phyloP scores from a whole-genome alignment of 2,888 invertebrate species.

The Xanthia icteritia region DNA sequence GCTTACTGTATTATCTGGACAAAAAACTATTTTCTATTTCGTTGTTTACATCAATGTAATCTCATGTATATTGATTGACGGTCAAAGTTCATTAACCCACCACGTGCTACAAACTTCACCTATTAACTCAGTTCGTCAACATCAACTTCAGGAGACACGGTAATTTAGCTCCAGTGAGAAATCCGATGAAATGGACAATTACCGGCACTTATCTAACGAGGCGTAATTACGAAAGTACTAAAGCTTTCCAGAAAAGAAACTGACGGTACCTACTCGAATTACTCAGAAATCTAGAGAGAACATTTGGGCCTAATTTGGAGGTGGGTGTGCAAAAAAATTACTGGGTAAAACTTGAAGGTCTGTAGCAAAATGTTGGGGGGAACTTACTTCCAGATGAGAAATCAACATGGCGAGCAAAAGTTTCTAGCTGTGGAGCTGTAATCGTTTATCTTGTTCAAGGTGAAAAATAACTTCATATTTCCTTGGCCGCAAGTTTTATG shows the following conservation, averaged over 20 bases:
- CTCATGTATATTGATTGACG: constrained; percentile 1
- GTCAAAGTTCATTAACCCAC: constrained; percentile 3
- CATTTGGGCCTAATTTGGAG: constrained; percentile 23
- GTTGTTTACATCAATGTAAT: neutral
- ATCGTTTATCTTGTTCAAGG: constrained; percentile 63
- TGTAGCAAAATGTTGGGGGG: constrained; percentile 28
- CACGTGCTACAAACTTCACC: constrained; percentile 37
- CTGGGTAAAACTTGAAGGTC: constrained; percentile 17
- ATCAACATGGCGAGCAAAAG: constrained; percentile 54
- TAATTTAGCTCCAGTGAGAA: constrained; percentile 50
- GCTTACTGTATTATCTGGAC: no score
- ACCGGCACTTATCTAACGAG: constrained; percentile 50
- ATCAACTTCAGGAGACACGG: constrained; percentile 36
- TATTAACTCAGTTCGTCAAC: constrained; percentile 29
- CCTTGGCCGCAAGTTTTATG: constrained; percentile 40
- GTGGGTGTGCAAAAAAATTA: constrained; percentile 29
- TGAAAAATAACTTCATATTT: constrained; percentile 61
- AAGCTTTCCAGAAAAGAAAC: constrained; percentile 28
- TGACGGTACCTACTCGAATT: constrained; percentile 20
- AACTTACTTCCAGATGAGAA: constrained; percentile 53
- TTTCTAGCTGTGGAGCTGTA: constrained; percentile 49
- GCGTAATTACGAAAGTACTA: constrained; percentile 44
- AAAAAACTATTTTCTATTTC: no score
- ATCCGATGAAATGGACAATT: constrained; percentile 57
- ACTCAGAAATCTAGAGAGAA: constrained; percentile 30